These are phyloP conservation scores for Crossaster papposus DNA, from an alignment of 53 echinoderm and acorn worm species.

Conservation along the genomic window DNA sequence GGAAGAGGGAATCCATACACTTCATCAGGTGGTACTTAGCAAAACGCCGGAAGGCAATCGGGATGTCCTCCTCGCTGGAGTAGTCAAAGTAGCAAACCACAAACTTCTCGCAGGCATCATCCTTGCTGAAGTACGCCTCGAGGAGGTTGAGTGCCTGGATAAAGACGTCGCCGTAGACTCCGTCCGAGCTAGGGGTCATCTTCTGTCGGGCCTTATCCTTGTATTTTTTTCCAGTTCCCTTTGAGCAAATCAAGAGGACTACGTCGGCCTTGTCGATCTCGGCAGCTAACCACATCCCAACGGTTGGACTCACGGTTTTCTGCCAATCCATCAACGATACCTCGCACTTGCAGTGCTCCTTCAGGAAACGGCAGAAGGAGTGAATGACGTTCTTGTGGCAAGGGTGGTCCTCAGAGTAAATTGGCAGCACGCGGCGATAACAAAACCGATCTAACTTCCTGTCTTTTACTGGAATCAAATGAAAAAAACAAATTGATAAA, in stretches of 20 bases:
- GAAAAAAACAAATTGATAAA: neutral
- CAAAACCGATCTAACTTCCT: neutral
- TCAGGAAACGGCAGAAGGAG: constrained; percentile 50
- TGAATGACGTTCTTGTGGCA: constrained; percentile 30
- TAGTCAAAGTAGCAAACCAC: constrained; percentile 62
- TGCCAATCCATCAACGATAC: constrained; percentile 60
- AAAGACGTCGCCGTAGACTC: constrained; percentile 59
- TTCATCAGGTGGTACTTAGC: constrained; percentile 39
- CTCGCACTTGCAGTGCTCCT: constrained; percentile 49
- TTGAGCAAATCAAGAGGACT: constrained; percentile 54
- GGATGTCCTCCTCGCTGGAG: constrained; percentile 39
- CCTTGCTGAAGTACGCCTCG: constrained; percentile 12
- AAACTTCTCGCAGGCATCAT: constrained; percentile 54
- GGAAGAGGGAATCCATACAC: constrained; percentile 26
- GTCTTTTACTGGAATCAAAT: neutral
- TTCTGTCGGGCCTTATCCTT: neutral
- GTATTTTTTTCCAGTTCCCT: constrained; percentile 50
- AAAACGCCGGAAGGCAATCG: constrained; percentile 37
- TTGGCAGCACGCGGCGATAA: constrained; percentile 25
- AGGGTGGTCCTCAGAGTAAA: constrained; percentile 56
- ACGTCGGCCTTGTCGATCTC: constrained; percentile 53
- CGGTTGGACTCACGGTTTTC: constrained; percentile 27
- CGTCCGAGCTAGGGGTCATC: neutral
- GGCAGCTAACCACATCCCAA: constrained; percentile 52
- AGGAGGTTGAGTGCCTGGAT: constrained; percentile 33